phyloP scores from a whole-genome alignment of 2,113 vertebrate species.

The Cephalopterus ornatus region DNA sequence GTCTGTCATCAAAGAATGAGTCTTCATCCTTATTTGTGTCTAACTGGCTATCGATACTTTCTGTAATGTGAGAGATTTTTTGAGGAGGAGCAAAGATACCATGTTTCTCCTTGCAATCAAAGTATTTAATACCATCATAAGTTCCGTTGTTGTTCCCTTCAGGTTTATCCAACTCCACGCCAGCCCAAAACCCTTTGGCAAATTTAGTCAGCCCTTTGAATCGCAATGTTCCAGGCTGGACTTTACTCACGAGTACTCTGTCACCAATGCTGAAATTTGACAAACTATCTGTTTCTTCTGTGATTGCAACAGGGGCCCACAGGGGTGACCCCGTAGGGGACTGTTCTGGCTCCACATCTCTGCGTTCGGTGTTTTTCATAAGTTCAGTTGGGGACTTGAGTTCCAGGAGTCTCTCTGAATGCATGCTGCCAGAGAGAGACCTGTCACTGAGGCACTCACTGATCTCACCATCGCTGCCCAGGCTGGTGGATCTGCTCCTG shows the following conservation, averaged over 20 bases:
- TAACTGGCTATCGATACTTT: slow-evolving; percentile 67
- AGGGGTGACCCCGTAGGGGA: not conserved
- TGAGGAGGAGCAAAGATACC: slow-evolving; percentile 94
- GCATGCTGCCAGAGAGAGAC: slow-evolving; percentile 68
- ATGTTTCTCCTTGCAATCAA: slow-evolving; percentile 83
- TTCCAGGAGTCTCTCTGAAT: slow-evolving; percentile 77
- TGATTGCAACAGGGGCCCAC: not conserved
- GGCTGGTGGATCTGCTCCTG: slow-evolving; percentile 58
- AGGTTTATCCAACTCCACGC: slow-evolving; percentile 90
- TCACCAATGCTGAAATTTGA: slow-evolving; percentile 82
- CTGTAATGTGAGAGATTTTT: slow-evolving; percentile 84
- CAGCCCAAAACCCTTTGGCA: slow-evolving; percentile 93
- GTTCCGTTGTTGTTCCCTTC: slow-evolving; percentile 94
- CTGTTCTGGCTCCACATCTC: slow-evolving; percentile 58
- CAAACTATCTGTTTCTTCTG: slow-evolving; percentile 70
- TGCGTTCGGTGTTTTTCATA: slow-evolving; percentile 63
- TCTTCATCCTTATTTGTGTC: slow-evolving; percentile 82
- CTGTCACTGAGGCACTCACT: slow-evolving; percentile 78
- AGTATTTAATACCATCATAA: slow-evolving; percentile 86
- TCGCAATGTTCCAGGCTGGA: slow-evolving; percentile 87
- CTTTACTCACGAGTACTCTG: slow-evolving; percentile 86
- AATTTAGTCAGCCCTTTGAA: slow-evolving; percentile 92
- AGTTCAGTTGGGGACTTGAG: slow-evolving; percentile 71
- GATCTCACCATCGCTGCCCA: slow-evolving; percentile 81
- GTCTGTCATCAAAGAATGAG: slow-evolving; percentile 74